These are phyloP conservation scores for Gasterosteus aculeatus DNA, from an alignment of 2,113 vertebrate species.

Conservation along the genomic window DNA sequence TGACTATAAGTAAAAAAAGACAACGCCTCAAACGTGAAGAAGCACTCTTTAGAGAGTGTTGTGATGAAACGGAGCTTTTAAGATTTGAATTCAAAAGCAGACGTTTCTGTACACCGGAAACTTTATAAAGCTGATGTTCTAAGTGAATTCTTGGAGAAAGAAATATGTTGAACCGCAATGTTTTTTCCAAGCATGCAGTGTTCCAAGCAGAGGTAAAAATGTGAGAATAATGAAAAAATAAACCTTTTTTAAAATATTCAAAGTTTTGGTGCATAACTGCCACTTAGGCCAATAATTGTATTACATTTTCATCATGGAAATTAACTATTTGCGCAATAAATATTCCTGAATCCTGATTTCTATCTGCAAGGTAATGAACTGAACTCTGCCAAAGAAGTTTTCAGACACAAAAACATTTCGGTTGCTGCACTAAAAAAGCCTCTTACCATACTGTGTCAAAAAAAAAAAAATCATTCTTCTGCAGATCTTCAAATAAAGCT, in stretches of 20 bases:
- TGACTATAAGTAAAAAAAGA: neutral
- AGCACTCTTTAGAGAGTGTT: neutral
- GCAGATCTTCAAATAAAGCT: constrained; percentile 16
- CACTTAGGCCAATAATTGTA: too few species aligned
- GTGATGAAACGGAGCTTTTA: neutral
- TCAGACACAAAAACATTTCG: neutral
- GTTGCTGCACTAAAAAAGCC: neutral
- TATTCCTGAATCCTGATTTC: too few species aligned
- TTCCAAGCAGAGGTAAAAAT: neutral
- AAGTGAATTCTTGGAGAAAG: neutral
- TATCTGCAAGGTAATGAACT: neutral
- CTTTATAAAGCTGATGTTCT: neutral
- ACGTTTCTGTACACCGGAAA: neutral
- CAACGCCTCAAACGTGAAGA: neutral
- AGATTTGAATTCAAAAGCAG: neutral
- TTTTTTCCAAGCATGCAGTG: neutral
- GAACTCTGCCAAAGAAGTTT: neutral
- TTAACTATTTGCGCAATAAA: too few species aligned
- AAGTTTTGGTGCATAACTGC: neutral
- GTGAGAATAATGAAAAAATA: neutral
- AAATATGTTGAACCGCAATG: neutral
- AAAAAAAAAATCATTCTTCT: neutral
- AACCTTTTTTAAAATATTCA: neutral
- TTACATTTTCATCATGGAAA: too few species aligned
- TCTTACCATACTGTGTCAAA: constrained; percentile 4